A percentile compares a stretch with the other conserved stretches of the same genome.
Conservation (phyloP, 2,797 vertebrate genomes). For the Pachyuromys duprasi region DNA sequence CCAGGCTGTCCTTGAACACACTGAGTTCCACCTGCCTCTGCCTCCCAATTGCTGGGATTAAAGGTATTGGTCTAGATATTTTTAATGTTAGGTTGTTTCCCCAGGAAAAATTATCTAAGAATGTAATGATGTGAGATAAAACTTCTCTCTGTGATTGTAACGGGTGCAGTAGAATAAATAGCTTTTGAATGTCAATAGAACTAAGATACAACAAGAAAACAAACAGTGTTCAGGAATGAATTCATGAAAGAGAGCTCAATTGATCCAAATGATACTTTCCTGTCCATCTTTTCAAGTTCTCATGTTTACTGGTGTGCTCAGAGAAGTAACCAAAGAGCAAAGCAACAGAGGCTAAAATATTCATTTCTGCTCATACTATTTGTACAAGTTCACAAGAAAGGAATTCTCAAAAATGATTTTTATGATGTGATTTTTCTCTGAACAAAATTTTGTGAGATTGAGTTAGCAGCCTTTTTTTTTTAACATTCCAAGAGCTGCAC, state of each 20-base stretch:
- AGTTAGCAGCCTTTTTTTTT: background rate
- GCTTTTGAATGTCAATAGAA: background rate
- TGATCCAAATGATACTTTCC: background rate
- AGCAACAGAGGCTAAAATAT: conserved; percentile 31
- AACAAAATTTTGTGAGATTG: conserved; percentile 28
- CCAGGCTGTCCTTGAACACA: background rate
- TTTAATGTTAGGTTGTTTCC: conserved; percentile 6
- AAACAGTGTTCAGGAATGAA: background rate
- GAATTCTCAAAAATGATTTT: background rate
- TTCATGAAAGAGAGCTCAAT: background rate
- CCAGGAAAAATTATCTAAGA: background rate
- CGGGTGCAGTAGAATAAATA: background rate
- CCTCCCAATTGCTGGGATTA: background rate
- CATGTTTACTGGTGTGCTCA: conserved; percentile 9
- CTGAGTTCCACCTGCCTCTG: background rate
- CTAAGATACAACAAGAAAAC: conserved; percentile 6
- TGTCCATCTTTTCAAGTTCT: background rate
- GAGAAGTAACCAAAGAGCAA: conserved; percentile 25
- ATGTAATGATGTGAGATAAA: background rate
- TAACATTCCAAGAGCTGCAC: background rate
- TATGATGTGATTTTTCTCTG: background rate
- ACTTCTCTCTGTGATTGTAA: background rate
- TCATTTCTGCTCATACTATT: conserved; percentile 1
- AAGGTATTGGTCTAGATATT: background rate
- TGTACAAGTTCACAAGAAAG: conserved; percentile 39